Evolutionary conservation across 2,888 invertebrate species (phyloP), one percentile per base, ranked within the genome.

Genomic region (Anthophora plumipes): DNA sequence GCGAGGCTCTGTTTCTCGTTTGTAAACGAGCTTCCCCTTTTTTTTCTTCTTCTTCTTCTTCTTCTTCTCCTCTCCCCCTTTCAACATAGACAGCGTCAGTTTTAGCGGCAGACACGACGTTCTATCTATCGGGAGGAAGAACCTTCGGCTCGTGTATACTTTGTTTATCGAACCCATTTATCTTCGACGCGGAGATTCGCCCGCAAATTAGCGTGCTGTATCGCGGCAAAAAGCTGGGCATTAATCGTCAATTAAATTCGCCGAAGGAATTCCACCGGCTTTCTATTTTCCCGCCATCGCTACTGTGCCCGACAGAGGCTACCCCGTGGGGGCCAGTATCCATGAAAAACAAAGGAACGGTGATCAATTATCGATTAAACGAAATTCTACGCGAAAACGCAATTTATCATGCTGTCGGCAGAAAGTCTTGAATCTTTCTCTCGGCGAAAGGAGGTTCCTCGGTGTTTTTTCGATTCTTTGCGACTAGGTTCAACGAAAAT

Each of bases 1-100:
- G 91, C 91, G 88, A 89, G 88, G 89, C 89, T 91, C 91, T 92
- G 91, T 91, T 90, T 89, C 90, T 90, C 90, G 90, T 91, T 91
- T 91, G 91, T 91, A 91, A 90, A 89, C 89, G 88, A 87, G 88
- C 89, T 80, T 80, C 83, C 78, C 39, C 14, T n/a, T 57, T 82
- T 75, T 85, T 84, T 82, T n/a, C n/a, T n/a, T n/a, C n/a, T n/a
- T n/a, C n/a, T n/a, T n/a, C n/a, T n/a, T n/a, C n/a, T n/a, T n/a
- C n/a, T n/a, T n/a, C n/a, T n/a, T n/a, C n/a, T n/a, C n/a, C n/a
- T n/a, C n/a, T n/a, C n/a, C 81, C 84, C 69, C 68, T 64, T 52
- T 50, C 70, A 67, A 43, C 64, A 41, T 50, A 63, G 63, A 70
- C 55, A 67, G 50, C 70, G 60, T 72, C 79, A 79, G 77, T 82